Conservation (phyloP, 2,113 vertebrate genomes). For the Noturus placidus region DNA sequence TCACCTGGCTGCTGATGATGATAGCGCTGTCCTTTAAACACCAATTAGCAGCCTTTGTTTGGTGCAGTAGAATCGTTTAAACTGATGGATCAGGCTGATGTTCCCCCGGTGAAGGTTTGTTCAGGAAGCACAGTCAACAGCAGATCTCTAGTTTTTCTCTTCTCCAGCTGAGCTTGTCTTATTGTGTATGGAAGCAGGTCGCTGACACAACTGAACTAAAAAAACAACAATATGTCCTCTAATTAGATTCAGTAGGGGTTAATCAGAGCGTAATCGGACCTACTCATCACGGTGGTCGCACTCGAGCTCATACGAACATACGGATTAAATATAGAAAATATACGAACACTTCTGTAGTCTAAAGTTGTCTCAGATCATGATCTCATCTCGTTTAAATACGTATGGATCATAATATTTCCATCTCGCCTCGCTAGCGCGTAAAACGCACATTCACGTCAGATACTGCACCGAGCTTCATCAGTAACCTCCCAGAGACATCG, state of each 20-base stretch:
- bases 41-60: conserved; percentile 54
- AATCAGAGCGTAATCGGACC: too few relatives aligned
- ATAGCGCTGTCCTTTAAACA: conserved; percentile 50
- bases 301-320: too few relatives aligned
- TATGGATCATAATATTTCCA: too few relatives aligned
- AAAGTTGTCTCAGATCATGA: too few relatives aligned
- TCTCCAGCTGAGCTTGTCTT: conserved; percentile 36
- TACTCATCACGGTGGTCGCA: too few relatives aligned
- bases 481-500: too few relatives aligned
- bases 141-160: neutral
- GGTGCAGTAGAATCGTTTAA: conserved; percentile 50
- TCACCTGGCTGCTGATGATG: conserved; percentile 34
- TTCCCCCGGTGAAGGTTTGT: conserved; percentile 28
- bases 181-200: conserved; percentile 47
- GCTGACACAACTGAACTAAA: conserved; percentile 64
- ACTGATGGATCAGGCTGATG: conserved; percentile 47
- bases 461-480: too few relatives aligned
- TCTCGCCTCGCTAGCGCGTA: too few relatives aligned
- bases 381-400: too few relatives aligned
- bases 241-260: conserved; percentile 23
- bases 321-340: too few relatives aligned
- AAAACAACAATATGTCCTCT: conserved; percentile 56
- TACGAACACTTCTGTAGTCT: too few relatives aligned
- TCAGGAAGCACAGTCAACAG: conserved; percentile 14
- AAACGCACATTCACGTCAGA: too few relatives aligned